Evolutionary conservation across 2,113 vertebrate genomes (phyloP).

Genomic region (Pangasianodon gigas): DNA sequence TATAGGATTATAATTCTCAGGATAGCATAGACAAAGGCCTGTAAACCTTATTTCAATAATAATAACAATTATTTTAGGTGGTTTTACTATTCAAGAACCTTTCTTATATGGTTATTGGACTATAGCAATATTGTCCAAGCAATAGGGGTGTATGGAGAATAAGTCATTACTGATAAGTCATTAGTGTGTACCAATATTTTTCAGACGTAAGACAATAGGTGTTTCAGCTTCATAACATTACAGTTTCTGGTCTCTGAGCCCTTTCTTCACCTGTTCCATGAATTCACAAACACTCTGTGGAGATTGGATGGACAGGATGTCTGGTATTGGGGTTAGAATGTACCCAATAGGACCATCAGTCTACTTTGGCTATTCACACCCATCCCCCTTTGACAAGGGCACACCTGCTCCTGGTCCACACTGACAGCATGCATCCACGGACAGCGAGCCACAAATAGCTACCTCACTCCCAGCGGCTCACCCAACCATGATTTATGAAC

Average conservation of each 20-base stretch:
- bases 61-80: not conserved
- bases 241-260: not conserved
- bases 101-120: not conserved
- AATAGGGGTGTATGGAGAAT: not conserved
- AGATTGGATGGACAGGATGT: constrained; percentile 26
- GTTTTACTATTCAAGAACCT: not conserved
- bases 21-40: not conserved
- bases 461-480: constrained; percentile 47
- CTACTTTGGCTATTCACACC: constrained; percentile 46
- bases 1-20: constrained; percentile 1
- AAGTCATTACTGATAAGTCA: not conserved
- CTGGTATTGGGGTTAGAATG: constrained; percentile 42
- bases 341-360: constrained; percentile 39
- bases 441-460: constrained; percentile 64
- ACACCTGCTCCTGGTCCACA: constrained; percentile 48
- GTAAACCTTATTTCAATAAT: not conserved
- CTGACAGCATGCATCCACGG: constrained; percentile 42
- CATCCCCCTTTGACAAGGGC: constrained; percentile 43
- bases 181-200: not conserved
- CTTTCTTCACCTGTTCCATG: not conserved
- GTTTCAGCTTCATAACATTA: not conserved
- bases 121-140: not conserved
- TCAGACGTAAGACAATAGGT: not conserved
- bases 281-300: not conserved
- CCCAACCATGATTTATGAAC: constrained; percentile 59